These are phyloP conservation scores for Indicator maculatus DNA, from an alignment of 2,113 vertebrate genomes.

Conservation along the genomic window DNA sequence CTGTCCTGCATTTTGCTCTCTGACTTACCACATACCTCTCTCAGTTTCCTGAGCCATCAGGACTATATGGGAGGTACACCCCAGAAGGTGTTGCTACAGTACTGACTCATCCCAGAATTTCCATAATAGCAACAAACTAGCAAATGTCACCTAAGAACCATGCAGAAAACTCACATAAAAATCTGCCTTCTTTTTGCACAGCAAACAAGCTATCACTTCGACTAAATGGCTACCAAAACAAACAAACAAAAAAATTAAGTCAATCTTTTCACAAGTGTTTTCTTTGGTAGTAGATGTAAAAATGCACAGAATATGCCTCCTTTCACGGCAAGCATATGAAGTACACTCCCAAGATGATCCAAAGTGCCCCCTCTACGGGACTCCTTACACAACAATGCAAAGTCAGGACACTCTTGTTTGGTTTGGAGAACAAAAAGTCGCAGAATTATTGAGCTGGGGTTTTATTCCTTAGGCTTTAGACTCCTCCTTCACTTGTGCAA, in stretches of 20 bases:
- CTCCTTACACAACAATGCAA: neutral
- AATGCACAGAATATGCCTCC: neutral
- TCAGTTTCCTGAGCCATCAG: neutral
- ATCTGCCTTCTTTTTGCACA: neutral
- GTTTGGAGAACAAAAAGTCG: neutral
- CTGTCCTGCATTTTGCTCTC: neutral
- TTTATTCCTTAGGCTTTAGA: neutral
- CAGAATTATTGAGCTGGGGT: neutral
- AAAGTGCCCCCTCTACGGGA: slow-evolving; percentile 74
- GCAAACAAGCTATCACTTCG: neutral
- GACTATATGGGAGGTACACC: neutral
- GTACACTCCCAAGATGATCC: neutral
- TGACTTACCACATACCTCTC: neutral
- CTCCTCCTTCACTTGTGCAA: slow-evolving; percentile 10
- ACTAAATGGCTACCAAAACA: neutral
- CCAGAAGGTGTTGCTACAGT: neutral
- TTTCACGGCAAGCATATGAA: slow-evolving; percentile 7
- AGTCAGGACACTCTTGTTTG: neutral
- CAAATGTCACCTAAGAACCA: neutral
- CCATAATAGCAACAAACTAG: neutral
- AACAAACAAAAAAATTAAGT: neutral
- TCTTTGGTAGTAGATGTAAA: neutral
- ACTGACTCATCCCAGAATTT: neutral
- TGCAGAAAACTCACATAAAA: neutral
- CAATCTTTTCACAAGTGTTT: neutral